phyloP scores from a whole-genome alignment of 2,113 vertebrate genomes.

The Hippocampus comes region DNA sequence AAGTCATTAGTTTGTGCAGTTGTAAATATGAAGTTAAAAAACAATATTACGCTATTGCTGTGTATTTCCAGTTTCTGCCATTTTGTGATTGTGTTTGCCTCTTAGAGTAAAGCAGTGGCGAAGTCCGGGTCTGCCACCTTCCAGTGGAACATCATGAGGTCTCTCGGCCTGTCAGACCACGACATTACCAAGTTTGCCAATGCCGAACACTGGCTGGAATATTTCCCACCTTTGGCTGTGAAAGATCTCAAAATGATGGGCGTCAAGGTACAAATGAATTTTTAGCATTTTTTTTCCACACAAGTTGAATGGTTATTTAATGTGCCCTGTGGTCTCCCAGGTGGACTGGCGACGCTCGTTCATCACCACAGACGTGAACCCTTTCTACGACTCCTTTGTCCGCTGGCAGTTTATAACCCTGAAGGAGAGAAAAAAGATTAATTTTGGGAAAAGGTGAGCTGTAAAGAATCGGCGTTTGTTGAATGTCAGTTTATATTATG shows the following conservation, averaged over 20 bases:
- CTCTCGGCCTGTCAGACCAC: constrained; percentile 83
- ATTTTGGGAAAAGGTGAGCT: constrained; percentile 91
- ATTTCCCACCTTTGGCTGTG: constrained; percentile 89
- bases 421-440: constrained; percentile 91
- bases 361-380: constrained; percentile 92
- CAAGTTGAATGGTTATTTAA: constrained; percentile 74
- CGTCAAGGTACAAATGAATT: constrained; percentile 78
- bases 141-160: constrained; percentile 96
- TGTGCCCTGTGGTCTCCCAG: constrained; percentile 56
- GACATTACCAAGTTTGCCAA: constrained; percentile 86
- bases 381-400: constrained; percentile 95
- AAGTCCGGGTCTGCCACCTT: constrained; percentile 84
- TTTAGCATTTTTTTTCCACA: not conserved
- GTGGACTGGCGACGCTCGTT: constrained; percentile 97
- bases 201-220: constrained; percentile 93
- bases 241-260: constrained; percentile 92
- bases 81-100: not conserved
- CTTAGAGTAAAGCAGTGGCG: constrained; percentile 90
- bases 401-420: constrained; percentile 91
- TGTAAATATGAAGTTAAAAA: constrained; percentile 1
- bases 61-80: not conserved
- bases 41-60: no score
- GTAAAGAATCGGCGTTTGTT: not conserved
- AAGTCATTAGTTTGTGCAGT: not conserved
- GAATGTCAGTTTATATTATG: not conserved